A percentile compares a stretch with the other conserved stretches of the same genome.
These are phyloP conservation scores for Tiphia femorata DNA, from an alignment of 2,888 invertebrate species.

Conservation along the genomic window DNA sequence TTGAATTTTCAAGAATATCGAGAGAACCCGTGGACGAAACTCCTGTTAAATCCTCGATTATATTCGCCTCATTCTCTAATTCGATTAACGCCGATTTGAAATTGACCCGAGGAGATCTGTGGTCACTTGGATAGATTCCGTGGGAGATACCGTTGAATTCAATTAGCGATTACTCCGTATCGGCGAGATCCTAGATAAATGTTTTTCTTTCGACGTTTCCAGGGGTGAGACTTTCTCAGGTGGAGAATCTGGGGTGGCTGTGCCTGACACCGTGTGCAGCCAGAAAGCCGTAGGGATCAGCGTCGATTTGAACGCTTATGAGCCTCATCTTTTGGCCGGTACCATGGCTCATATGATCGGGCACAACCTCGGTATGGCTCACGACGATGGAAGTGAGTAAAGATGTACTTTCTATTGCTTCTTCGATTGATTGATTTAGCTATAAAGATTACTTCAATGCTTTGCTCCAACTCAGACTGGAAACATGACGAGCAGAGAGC, in stretches of 20 bases:
- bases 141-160: too few relatives aligned
- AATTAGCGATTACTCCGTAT: too few relatives aligned
- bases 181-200: too few relatives aligned
- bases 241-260: conserved; percentile 95
- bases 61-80: too few relatives aligned
- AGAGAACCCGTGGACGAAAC: too few relatives aligned
- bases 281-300: conserved; percentile 93
- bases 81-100: neutral
- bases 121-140: too few relatives aligned
- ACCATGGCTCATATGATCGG: conserved; percentile 99
- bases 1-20: too few relatives aligned
- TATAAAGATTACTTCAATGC: neutral
- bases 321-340: conserved; percentile 94
- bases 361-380: conserved; percentile 96
- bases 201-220: conserved; percentile 18
- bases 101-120: neutral
- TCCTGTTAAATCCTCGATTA: too few relatives aligned
- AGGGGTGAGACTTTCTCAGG: conserved; percentile 88
- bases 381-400: conserved; percentile 90
- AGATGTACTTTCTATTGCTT: too few relatives aligned
- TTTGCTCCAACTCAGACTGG: too few relatives aligned
- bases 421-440: neutral
- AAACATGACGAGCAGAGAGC: too few relatives aligned
- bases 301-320: conserved; percentile 93
- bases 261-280: conserved; percentile 94